Percentiles rank a stretch among this genome's conserved stretches.
These are phyloP conservation scores for Tetranychus piercei DNA, from an alignment of 2,888 invertebrate genomes.

Conservation along the genomic window DNA sequence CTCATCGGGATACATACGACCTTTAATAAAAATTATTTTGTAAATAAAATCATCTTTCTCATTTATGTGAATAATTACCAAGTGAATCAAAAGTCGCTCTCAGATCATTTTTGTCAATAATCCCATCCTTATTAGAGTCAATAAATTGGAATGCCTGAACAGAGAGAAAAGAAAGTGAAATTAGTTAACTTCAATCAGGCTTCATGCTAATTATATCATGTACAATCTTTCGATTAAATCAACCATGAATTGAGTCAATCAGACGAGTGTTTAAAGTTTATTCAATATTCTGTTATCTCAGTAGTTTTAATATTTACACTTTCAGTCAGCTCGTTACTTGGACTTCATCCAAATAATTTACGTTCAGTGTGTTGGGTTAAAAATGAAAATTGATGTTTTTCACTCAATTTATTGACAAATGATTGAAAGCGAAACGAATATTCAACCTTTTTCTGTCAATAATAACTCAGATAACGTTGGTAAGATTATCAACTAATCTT, in stretches of 20 bases:
- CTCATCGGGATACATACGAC: constrained; percentile 69
- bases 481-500: neutral
- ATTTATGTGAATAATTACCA: constrained; percentile 19
- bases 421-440: neutral
- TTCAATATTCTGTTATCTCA: no score
- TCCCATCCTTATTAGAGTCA: constrained; percentile 85
- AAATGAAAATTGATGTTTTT: neutral
- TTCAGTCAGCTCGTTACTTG: no score
- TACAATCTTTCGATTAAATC: neutral
- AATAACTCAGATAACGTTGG: neutral
- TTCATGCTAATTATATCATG: no score
- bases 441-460: neutral
- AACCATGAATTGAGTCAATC: neutral
- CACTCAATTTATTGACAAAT: neutral
- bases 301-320: no score
- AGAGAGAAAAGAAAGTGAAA: neutral
- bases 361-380: no score
- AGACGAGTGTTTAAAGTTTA: no score
- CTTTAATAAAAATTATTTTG: constrained; percentile 19
- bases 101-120: constrained; percentile 40
- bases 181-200: neutral
- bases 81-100: constrained; percentile 27
- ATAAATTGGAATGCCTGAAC: constrained; percentile 78
- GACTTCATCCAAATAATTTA: no score
- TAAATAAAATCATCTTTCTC: neutral